Base-by-base conservation (phyloP, 2,888 invertebrate species). In the Leptopilina myrica region DNA sequence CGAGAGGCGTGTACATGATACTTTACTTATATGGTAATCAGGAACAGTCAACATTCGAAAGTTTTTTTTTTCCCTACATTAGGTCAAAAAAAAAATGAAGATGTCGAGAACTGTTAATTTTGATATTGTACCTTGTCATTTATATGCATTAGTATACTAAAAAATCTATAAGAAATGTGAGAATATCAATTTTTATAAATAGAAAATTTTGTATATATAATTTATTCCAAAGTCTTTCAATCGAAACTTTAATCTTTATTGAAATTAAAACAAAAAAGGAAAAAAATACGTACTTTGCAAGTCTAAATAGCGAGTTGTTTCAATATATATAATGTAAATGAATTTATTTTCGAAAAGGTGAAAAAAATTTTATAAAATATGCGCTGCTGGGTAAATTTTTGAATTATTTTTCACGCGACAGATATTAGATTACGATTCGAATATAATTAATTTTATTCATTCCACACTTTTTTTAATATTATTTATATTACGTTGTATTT, bases 71-170 rank as follows among this genome's bases (percentile, higher is more conserved):
- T 8, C 7, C 14, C 33, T 56, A 14, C n/a, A 73, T 49, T 69
- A 53, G 11, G 33, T 56, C 4, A 33, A 73, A 3, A 73, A 49
- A 9, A 49, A 49, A 1, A 2, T 49, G 56, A n/a, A 33, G 73
- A 56, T 73, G 26, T 73, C 33, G 6, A 33, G n/a, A 56, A n/a
- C 56, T 73, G 73, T 73, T 56, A 8, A 9, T 4, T 73, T 56
- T 33, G 33, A 56, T 33, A 33, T 56, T 73, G 73, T 59, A 5
- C 8, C 40, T 26, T 73, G 73, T 59, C 73, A 73, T 56, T 59
- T 73, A n/a, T 49, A 33, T 5, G 33, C 33, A 33, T 4, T 73
- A 73, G 33, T 33, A 73, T 33, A 73, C 49, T 49, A 67, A 20
- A 20, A 67, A 46, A 67, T 56, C 14, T 12, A 2, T 65, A 40